These are phyloP conservation scores for Meles meles DNA, from an alignment of 2,113 vertebrate genomes.

Conservation along the genomic window DNA sequence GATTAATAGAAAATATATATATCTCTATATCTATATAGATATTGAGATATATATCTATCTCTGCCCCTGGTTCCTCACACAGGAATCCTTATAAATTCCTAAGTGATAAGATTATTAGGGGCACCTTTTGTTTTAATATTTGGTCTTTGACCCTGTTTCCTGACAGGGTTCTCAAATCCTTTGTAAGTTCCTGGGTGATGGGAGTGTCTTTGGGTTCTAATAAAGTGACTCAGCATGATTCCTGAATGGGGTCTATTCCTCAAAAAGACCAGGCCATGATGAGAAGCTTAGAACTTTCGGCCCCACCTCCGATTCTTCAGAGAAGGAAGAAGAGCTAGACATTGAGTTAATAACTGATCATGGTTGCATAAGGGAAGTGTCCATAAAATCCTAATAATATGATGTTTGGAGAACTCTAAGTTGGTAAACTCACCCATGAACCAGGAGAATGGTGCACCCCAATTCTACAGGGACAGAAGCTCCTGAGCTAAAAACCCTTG, in stretches of 20 bases:
- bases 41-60: too few species aligned
- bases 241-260: background rate
- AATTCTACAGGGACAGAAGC: background rate
- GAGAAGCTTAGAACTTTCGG: background rate
- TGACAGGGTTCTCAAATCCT: background rate
- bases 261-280: background rate
- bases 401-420: background rate
- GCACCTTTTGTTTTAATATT: background rate
- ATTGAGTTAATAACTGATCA: background rate
- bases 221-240: background rate
- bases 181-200: background rate
- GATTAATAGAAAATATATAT: background rate
- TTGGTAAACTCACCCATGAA: background rate
- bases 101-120: background rate
- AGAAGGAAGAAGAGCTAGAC: background rate
- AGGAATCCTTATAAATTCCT: background rate
- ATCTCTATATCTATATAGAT: too few species aligned
- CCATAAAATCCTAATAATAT: background rate
- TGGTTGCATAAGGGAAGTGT: background rate
- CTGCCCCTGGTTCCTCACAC: background rate
- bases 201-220: background rate
- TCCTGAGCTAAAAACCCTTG: background rate
- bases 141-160: background rate
- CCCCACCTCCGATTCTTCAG: background rate
- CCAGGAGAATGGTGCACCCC: background rate